Evolutionary conservation across 2,888 invertebrate genomes (phyloP), one percentile per base, ranked within the genome.

Genomic region (Sarcophaga carnaria): DNA sequence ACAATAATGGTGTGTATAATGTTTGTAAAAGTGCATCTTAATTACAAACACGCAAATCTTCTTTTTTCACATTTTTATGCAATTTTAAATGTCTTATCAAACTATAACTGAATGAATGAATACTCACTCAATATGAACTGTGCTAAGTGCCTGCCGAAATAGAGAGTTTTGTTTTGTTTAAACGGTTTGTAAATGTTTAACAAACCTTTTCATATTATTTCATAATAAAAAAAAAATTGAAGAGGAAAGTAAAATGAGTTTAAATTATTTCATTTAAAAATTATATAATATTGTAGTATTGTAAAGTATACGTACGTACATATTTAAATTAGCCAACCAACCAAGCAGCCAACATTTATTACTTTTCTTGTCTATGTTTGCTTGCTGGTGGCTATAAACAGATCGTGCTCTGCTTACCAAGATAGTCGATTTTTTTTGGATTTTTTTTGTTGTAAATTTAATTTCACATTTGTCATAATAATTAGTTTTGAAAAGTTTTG

Each of bases 381-480:
- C 17, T 14, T 17, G 54, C 17, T 54, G 54, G 54, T 54, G 12
- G 54, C 54, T 54, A 14, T 54, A 54, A 54, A 54, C 54, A 70
- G 76, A 77, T 83, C 77, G 83, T 72, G 77, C 60, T 47, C 25
- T 37, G 66, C 20, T 67, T 83, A 63, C 69, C 62, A 83, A 79
- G 54, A 79, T 79, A 83, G 66, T 77, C 12, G 22, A 72, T 72
- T 71, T 22, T 20, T 77, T 47, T 54, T 64, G 62, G 60, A 4
- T 47, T 59, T 12, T 70, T 82, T 83, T 64, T 66, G 67, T 63
- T 78, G 8, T 78, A 83, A 83, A 66, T 67, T 78, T 78, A 37
- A 63, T 74, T 37, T 78, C 67, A 25, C 74, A 83, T 69, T 83
- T 79, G 67, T 83, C 78, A 78, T 83, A 78, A 78, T 69, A 83